Evolutionary conservation across 2,797 vertebrate genomes (phyloP), one percentile per base, ranked within the genome.

Genomic region (Muraenolepis orangiensis): DNA sequence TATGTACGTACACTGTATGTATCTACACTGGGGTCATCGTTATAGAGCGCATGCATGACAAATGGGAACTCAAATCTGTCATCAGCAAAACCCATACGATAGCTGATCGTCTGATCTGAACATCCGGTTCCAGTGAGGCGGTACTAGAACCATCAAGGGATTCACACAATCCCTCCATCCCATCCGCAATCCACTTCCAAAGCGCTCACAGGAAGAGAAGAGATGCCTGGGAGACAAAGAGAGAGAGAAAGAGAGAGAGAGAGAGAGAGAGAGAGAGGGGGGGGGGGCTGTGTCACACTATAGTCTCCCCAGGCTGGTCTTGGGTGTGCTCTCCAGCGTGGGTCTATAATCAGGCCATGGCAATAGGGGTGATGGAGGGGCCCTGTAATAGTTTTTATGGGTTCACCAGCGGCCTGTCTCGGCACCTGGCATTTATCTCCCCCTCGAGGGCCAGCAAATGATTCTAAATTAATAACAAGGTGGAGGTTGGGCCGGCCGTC

Each of bases 391-490:
- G 90, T 90, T 93, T 93, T 94, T 93, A 94, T 92, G 91, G 92
- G 90, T 94, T 92, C 87, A 91, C 84, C 82, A 87, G 85, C 90
- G 89, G 12, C 85, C 88, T 89, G 86, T 88, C 87, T 90, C 87
- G 84, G 87, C 87, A 88, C 87, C 90, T 91, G 90, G 89, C 92
- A 93, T 94, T 93, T 93, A 94, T 93, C 91, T 89, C 84, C 88
- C 90, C 92, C 92, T 71, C 78, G 87, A 91, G 92, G 91, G 88
- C 83, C 84, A 66, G 87, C 89, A 93, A 94, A 93, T 92, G 84
- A 91, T 91, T 91, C 91, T 91, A 92, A 94, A 94, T 94, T 93
- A 94, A 94, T 93, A 93, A 93, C 90, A 87, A 92, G 87, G 86
- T 85, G 78, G 87, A 87, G 88, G 85, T 88, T 85, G 85, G 80